Conservation (phyloP, 2,113 vertebrate genomes). For the Periophthalmus modestus region DNA sequence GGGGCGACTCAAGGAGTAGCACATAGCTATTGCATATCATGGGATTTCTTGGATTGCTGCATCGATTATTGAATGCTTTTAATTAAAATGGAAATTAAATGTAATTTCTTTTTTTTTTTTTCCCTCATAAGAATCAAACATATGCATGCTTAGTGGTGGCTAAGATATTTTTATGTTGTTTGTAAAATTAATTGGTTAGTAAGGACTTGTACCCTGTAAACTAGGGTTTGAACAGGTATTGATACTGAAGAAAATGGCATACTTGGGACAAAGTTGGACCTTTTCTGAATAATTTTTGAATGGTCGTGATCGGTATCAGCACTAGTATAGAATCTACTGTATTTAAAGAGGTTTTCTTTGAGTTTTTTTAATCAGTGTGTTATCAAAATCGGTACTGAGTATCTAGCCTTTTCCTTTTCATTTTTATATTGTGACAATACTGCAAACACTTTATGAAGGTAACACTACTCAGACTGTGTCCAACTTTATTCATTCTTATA, state of each 20-base stretch:
- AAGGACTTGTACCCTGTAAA: no score
- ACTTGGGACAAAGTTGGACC: no score
- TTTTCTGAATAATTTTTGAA: no score
- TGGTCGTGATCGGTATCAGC: no score
- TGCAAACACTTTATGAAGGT: neutral
- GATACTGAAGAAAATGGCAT: no score
- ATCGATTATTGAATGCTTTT: neutral
- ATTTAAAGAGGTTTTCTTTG: no score
- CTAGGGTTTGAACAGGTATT: no score
- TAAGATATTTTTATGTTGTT: neutral
- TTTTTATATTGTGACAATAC: neutral
- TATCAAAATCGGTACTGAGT: no score
- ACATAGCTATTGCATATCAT: neutral
- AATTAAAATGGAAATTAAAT: neutral
- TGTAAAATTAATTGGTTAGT: neutral
- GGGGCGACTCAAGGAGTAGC: conserved; percentile 19
- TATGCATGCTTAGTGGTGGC: neutral
- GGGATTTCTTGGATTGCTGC: neutral
- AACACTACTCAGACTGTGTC: neutral
- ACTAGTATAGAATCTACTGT: no score
- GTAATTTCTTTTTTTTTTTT: neutral
- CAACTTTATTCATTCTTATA: neutral
- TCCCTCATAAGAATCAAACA: neutral
- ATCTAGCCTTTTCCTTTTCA: neutral
- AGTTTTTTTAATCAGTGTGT: no score